Evolutionary conservation across 1,140 invertebrate genomes (phyloP).

Genomic region (Carcinoscorpius rotundicauda): DNA sequence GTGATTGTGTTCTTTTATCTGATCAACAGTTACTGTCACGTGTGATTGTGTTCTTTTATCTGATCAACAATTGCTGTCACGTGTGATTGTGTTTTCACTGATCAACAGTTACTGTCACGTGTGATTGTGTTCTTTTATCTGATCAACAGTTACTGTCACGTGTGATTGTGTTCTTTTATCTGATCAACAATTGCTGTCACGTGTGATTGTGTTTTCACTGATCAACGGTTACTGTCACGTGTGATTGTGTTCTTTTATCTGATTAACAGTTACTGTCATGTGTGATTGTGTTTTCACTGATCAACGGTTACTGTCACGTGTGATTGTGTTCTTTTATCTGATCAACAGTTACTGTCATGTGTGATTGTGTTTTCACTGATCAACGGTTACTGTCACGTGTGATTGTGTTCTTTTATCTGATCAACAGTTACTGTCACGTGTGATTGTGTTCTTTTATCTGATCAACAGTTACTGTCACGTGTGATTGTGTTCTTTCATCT

Average conservation of each 20-base stretch:
- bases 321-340: too few species aligned
- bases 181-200: too few species aligned
- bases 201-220: too few species aligned
- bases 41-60: neutral
- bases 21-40: neutral
- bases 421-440: neutral
- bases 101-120: neutral
- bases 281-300: neutral
- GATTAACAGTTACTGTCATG: too few species aligned
- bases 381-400: neutral
- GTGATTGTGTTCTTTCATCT: too few species aligned
- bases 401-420: too few species aligned
- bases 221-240: neutral
- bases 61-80: neutral
- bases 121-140: neutral
- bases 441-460: neutral
- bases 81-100: neutral
- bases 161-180: neutral
- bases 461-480: neutral
- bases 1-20: too few species aligned
- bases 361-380: neutral
- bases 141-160: neutral
- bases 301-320: neutral
- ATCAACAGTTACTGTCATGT: too few species aligned
- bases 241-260: too few species aligned